Conservation (phyloP, 2,888 invertebrate genomes). For the Tetrapedia diversipes region DNA sequence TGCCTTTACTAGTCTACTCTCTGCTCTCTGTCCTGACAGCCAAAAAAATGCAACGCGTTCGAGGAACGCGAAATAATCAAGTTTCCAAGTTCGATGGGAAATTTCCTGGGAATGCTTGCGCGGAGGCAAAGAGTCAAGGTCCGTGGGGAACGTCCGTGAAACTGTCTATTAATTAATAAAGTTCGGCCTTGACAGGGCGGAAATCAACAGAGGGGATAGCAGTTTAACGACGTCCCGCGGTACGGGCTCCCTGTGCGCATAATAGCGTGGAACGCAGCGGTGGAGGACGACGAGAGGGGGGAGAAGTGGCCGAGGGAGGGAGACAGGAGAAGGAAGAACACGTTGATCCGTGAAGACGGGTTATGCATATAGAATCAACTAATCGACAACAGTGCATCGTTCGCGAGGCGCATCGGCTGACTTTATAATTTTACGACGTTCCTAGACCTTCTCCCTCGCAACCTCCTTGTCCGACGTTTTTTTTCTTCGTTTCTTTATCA, state of each 20-base stretch:
- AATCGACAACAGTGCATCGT: constrained; percentile 72
- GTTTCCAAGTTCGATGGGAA: background rate
- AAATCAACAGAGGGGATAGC: constrained; percentile 33
- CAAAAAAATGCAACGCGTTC: too few relatives aligned
- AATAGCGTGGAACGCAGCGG: constrained; percentile 56
- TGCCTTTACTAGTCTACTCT: too few relatives aligned
- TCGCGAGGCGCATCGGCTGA: constrained; percentile 65
- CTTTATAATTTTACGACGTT: constrained; percentile 79
- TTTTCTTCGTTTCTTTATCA: background rate
- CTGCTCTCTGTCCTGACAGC: too few relatives aligned
- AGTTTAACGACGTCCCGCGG: constrained; percentile 58
- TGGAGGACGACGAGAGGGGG: background rate
- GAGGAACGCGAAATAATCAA: too few relatives aligned
- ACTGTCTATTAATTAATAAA: constrained; percentile 57
- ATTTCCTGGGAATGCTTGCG: background rate
- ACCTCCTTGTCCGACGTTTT: background rate
- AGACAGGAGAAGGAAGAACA: constrained; percentile 41
- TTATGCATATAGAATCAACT: constrained; percentile 77
- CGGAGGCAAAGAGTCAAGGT: constrained; percentile 21
- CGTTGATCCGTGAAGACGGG: constrained; percentile 56
- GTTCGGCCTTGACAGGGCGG: constrained; percentile 50
- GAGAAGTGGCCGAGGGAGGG: background rate
- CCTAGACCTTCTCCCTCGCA: constrained; percentile 57
- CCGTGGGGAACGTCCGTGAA: constrained; percentile 33
- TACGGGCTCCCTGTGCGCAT: constrained; percentile 68